These are phyloP conservation scores for Tragelaphus scriptus DNA, from an alignment of 2,113 vertebrate species.

Conservation along the genomic window DNA sequence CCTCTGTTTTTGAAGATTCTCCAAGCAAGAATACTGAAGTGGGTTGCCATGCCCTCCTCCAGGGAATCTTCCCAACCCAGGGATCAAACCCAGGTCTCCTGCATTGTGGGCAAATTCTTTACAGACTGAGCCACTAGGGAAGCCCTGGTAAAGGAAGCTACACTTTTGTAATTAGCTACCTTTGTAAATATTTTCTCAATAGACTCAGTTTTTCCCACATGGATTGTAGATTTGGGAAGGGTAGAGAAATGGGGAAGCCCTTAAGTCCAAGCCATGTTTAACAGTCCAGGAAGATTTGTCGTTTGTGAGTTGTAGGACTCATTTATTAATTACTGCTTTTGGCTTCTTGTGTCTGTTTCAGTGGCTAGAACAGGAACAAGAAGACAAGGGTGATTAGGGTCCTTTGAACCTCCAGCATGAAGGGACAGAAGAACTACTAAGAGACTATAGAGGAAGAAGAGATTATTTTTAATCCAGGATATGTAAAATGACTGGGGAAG, in stretches of 20 bases:
- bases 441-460: neutral
- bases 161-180: neutral
- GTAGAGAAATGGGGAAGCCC: neutral
- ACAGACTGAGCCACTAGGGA: neutral
- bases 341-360: neutral
- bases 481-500: neutral
- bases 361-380: neutral
- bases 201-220: neutral
- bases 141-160: neutral
- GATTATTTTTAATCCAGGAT: neutral
- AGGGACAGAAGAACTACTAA: neutral
- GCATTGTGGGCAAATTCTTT: fast-evolving
- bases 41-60: neutral
- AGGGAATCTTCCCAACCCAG: neutral
- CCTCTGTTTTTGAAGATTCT: neutral
- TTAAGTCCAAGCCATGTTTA: neutral
- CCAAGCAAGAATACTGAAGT: neutral
- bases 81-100: neutral
- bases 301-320: neutral
- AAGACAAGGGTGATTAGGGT: neutral
- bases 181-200: neutral
- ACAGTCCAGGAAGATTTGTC: neutral
- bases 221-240: neutral
- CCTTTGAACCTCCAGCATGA: neutral
- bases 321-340: neutral